Percentiles rank a stretch among this genome's conserved stretches.
Conservation (phyloP, 2,888 invertebrate genomes). For the Alloscopus bannaensis region DNA sequence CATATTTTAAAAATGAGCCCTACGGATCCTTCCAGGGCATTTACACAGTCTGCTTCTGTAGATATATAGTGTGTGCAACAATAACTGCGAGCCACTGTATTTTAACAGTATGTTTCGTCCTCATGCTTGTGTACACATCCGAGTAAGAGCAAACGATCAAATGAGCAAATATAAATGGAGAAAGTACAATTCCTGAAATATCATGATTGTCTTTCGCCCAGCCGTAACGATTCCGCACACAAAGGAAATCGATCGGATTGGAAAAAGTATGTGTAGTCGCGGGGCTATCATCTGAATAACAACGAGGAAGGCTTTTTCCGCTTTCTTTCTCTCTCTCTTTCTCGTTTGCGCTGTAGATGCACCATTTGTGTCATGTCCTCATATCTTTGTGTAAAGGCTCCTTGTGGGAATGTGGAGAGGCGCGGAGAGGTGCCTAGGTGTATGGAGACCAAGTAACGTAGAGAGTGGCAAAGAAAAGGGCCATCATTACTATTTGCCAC, state of each 20-base stretch:
- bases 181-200: conserved; percentile 25
- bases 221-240: conserved; percentile 11
- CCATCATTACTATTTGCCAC: conserved; percentile 3
- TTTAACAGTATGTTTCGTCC: too few relatives aligned
- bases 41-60: too few relatives aligned
- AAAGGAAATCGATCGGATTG: conserved; percentile 36
- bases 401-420: conserved; percentile 29
- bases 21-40: too few relatives aligned
- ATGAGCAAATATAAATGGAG: conserved; percentile 23
- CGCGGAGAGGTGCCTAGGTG: conserved; percentile 7
- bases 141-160: conserved; percentile 25
- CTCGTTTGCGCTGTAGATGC: too few relatives aligned
- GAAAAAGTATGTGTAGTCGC: not conserved
- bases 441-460: conserved; percentile 20
- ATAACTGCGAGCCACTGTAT: too few relatives aligned
- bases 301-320: not conserved
- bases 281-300: conserved; percentile 14
- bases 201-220: conserved; percentile 37
- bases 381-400: conserved; percentile 19
- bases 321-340: too few relatives aligned
- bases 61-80: not conserved
- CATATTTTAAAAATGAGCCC: too few relatives aligned
- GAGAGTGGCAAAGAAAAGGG: not conserved
- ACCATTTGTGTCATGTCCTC: conserved; percentile 42
- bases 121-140: too few relatives aligned